Conservation (phyloP, 2,888 invertebrate species). For the Cremastinae sp. region DNA sequence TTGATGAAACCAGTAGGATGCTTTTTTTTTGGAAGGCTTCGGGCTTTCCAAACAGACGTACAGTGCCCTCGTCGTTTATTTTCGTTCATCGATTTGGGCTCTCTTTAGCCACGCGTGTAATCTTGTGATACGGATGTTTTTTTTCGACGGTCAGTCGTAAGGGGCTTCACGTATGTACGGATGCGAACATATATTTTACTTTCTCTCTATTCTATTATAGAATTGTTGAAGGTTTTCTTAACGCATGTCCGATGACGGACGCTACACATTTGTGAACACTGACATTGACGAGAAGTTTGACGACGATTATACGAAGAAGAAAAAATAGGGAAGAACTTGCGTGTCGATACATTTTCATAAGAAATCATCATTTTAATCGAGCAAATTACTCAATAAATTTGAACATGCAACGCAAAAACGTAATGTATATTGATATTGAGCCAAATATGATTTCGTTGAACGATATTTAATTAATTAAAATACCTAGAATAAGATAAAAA, state of each 20-base stretch:
- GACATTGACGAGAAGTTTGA: too few relatives aligned
- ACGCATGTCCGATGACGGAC: conserved; percentile 31
- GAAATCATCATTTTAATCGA: too few relatives aligned
- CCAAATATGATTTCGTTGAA: too few relatives aligned
- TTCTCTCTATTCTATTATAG: neutral
- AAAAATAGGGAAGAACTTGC: too few relatives aligned
- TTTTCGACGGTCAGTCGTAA: neutral
- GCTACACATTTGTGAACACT: too few relatives aligned
- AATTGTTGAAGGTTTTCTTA: conserved; percentile 27
- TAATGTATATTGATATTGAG: too few relatives aligned
- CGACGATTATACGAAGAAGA: too few relatives aligned
- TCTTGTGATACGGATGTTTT: conserved; percentile 26
- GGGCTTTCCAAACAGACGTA: neutral
- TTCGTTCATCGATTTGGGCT: conserved; percentile 10
- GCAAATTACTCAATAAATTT: too few relatives aligned
- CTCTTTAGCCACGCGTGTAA: neutral
- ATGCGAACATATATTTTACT: conserved; percentile 3
- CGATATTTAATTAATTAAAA: too few relatives aligned
- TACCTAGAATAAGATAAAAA: too few relatives aligned
- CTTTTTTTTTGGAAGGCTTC: conserved; percentile 61
- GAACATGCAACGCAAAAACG: too few relatives aligned
- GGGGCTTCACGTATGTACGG: conserved; percentile 17
- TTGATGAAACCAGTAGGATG: conserved; percentile 37
- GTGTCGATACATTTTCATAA: too few relatives aligned
- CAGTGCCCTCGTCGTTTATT: conserved; percentile 21